Evolutionary conservation across 2,113 vertebrate genomes (phyloP).

Genomic region (Rhynchopsitta pachyrhyncha): DNA sequence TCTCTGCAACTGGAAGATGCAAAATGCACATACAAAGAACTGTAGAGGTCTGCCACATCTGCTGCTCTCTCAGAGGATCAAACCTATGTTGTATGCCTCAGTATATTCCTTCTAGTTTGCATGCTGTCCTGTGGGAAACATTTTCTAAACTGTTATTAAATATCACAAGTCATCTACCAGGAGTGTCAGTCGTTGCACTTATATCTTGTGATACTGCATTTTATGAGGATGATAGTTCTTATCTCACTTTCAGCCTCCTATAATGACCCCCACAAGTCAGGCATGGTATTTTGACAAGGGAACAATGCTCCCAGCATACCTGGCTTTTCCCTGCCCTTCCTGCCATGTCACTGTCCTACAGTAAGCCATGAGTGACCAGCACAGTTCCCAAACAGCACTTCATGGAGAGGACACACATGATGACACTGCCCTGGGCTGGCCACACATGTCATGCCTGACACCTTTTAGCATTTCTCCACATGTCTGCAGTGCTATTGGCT

Average conservation of each 20-base stretch:
- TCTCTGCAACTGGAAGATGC: not conserved
- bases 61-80: not conserved
- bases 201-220: not conserved
- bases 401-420: not conserved
- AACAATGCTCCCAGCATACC: not conserved
- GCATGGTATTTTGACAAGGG: not conserved
- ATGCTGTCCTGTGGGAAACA: rapidly evolving
- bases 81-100: not conserved
- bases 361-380: not conserved
- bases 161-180: not conserved
- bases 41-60: not conserved
- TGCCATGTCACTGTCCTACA: not conserved
- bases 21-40: not conserved
- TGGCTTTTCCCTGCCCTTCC: not conserved
- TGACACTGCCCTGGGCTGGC: not conserved
- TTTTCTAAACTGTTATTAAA: not conserved
- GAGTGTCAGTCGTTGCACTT: not conserved
- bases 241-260: not conserved
- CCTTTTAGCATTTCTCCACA: not conserved
- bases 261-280: not conserved
- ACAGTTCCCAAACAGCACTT: not conserved
- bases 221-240: not conserved
- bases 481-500: not conserved
- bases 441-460: not conserved
- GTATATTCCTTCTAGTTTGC: not conserved